Base-by-base conservation (phyloP, 2,113 vertebrate genomes). In the Microtus richardsoni region DNA sequence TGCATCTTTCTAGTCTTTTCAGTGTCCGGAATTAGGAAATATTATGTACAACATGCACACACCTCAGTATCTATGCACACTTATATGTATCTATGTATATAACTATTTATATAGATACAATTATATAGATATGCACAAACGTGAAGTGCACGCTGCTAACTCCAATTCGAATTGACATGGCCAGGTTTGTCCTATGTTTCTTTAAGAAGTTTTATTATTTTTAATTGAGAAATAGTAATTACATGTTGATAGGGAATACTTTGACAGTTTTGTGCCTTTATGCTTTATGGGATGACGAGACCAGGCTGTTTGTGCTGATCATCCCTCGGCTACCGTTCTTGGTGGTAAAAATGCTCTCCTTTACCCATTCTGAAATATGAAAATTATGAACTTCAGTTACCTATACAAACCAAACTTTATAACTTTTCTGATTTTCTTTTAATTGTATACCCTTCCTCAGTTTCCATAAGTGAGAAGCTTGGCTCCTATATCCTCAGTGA, bases 121-220 rank as follows among this genome's bases (percentile, higher is more conserved):
- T 47, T 36, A 80, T 68, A 47, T 36, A 62, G 30, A 30, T 26
- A 52, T 39, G 26, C 33, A 66, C 44, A 49, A 22, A 78, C 3
- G n/a, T 13, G 87, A 62, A 68, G 71, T 26, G 80, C n/a, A 68
- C 7, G 83, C 47, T 47, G 28, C 41, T 11, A 64, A 71, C 64
- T 88, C 82, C 41, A 80, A 88, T 73, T 95, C 33, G 66, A 86
- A 89, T 77, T 1, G 58, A 28, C 17, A 91, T 14, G 75, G 49
- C 9, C 70, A 17, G 26, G 24, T 52, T 74, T 75, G 44, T 80
- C 54, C 41, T 75, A 2, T 0, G 7, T 60, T 92, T 85, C 36
- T 77, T 62, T 39, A 91, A 78, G 44, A 88, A 47, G 33, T 64
- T 73, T 91, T 87, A 86, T 60, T 78, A 80, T 75, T 94, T 88